Evolutionary conservation across 2,797 vertebrate species (phyloP).

Genomic region (Merluccius polli): DNA sequence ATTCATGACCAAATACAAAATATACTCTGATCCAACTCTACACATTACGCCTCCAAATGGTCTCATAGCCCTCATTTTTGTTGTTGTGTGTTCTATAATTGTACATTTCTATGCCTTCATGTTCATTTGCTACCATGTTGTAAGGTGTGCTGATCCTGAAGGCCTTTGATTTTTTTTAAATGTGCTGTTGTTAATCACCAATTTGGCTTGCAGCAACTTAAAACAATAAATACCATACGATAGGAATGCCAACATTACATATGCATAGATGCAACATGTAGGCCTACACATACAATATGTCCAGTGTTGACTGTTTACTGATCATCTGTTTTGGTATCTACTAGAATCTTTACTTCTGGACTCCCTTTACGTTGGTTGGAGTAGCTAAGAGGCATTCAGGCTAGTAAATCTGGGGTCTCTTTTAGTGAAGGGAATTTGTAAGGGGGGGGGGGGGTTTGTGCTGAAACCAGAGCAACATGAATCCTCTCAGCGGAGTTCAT

Average conservation of each 20-base stretch:
- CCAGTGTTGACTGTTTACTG: not conserved
- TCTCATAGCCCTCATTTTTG: conserved; percentile 32
- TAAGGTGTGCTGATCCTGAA: not conserved
- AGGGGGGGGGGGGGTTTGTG: conserved; percentile 31
- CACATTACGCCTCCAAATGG: conserved; percentile 25
- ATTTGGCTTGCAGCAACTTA: not conserved
- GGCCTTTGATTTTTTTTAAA: not conserved
- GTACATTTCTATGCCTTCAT: not conserved
- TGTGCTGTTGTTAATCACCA: not conserved
- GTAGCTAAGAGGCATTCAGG: conserved; percentile 52
- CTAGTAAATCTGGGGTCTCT: conserved; percentile 51
- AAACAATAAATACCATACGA: conserved; percentile 21
- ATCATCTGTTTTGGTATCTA: conserved; percentile 29
- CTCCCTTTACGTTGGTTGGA: conserved; percentile 13
- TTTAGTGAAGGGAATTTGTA: conserved; percentile 4
- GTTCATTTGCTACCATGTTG: not conserved
- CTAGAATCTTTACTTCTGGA: conserved; percentile 37
- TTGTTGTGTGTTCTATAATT: not conserved
- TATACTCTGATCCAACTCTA: conserved; percentile 32
- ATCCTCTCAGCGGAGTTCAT: conserved; percentile 58
- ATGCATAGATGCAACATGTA: not conserved
- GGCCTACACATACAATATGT: no score
- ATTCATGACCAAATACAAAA: conserved; percentile 41
- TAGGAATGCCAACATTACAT: not conserved
- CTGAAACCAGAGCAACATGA: conserved; percentile 60